Percentiles rank a stretch among this genome's conserved stretches.
Evolutionary conservation across 2,888 invertebrate species (phyloP).

Genomic region (Amiota minor): DNA sequence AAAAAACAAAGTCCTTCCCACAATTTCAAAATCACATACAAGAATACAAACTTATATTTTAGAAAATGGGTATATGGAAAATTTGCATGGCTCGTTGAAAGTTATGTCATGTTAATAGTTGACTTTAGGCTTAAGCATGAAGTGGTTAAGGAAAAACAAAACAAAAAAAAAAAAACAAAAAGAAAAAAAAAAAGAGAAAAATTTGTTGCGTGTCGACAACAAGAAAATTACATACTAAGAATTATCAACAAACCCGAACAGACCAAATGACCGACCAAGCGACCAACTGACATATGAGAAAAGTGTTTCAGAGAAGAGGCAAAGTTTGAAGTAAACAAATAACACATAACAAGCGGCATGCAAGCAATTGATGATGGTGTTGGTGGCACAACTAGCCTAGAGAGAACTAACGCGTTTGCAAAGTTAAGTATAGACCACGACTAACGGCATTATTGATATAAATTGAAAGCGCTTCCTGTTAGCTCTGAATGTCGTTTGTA

Average conservation of each 20-base stretch:
- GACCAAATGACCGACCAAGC: background rate
- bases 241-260: constrained; percentile 37
- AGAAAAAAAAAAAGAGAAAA: background rate
- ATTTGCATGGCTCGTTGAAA: constrained; percentile 61
- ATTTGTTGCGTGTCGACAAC: constrained; percentile 61
- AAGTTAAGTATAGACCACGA: constrained; percentile 28
- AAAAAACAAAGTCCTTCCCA: background rate
- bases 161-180: background rate
- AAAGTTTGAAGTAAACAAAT: background rate
- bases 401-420: constrained; percentile 6
- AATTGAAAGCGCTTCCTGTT: constrained; percentile 54
- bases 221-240: constrained; percentile 21
- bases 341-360: background rate
- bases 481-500: too few relatives aligned
- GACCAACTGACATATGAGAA: background rate
- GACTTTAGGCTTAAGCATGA: constrained; percentile 46
- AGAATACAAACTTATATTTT: background rate
- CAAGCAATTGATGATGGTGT: too few relatives aligned
- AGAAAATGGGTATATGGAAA: constrained; percentile 28
- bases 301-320: background rate
- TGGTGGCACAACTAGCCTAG: constrained; percentile 7
- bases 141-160: constrained; percentile 33
- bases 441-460: constrained; percentile 64
- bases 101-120: constrained; percentile 68
- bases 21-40: background rate